phyloP scores from a whole-genome alignment of 2,888 invertebrate genomes.

The Phlogophora meticulosa region DNA sequence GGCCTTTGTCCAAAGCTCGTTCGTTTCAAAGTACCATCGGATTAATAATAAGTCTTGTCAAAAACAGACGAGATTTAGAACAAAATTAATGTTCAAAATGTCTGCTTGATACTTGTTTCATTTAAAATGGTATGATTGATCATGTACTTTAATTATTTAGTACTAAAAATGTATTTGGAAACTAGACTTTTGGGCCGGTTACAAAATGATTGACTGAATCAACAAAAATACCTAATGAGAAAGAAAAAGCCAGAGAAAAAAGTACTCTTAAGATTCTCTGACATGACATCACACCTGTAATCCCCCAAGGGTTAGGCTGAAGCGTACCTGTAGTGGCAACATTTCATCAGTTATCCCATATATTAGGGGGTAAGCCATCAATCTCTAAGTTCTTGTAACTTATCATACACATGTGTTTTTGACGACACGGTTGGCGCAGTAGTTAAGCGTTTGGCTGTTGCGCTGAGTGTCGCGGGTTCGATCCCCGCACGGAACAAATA shows the following conservation, averaged over 20 bases:
- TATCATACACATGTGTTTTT: no score
- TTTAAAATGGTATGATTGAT: conserved; percentile 42
- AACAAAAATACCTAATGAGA: neutral
- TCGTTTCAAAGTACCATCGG: conserved; percentile 29
- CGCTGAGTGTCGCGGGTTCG: no score
- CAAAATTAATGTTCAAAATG: conserved; percentile 45
- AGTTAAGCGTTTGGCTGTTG: no score
- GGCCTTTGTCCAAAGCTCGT: conserved; percentile 18
- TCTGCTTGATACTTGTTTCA: conserved; percentile 35
- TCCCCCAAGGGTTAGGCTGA: no score
- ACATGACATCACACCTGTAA: no score
- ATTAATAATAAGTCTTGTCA: conserved; percentile 52
- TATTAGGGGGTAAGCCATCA: no score
- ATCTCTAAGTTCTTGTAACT: no score
- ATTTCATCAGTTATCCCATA: no score
- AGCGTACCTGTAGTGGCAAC: no score
- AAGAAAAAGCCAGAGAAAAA: neutral
- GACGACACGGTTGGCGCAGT: no score
- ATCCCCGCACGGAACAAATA: no score
- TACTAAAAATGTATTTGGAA: neutral
- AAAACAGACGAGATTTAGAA: conserved; percentile 41
- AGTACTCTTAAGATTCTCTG: no score
- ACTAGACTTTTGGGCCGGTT: neutral
- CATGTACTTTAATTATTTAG: conserved; percentile 19
- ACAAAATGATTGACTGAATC: neutral